phyloP scores from a whole-genome alignment of 2,888 invertebrate species.

The Ceriagrion tenellum region DNA sequence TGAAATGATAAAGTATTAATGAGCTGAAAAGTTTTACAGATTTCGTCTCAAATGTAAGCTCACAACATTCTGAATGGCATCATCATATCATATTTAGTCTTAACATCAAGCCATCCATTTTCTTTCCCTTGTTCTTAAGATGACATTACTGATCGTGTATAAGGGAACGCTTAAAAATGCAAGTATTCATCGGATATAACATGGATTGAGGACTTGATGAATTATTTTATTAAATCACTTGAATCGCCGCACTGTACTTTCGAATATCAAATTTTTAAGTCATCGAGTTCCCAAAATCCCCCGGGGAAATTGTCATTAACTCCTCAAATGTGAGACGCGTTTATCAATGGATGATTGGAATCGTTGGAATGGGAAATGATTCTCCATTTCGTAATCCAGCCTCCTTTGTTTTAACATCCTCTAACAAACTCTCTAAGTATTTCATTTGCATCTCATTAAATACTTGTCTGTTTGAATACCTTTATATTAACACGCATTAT shows the following conservation, averaged over 20 bases:
- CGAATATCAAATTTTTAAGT: background rate
- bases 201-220: background rate
- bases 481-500: background rate
- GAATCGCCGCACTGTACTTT: background rate
- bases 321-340: background rate
- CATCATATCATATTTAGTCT: background rate
- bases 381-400: background rate
- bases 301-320: background rate
- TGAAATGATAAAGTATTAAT: background rate
- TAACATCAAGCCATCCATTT: background rate
- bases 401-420: background rate
- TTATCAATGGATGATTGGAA: background rate
- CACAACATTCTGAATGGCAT: background rate
- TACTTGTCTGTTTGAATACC: background rate
- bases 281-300: background rate
- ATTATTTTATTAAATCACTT: background rate
- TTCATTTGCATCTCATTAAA: background rate
- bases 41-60: background rate
- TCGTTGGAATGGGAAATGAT: background rate
- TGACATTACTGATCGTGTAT: background rate
- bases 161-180: background rate
- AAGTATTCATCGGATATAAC: background rate
- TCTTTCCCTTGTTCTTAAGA: background rate
- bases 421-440: background rate
- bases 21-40: background rate